These are phyloP conservation scores for Cavia porcellus DNA, from an alignment of 2,113 vertebrate genomes.

Conservation along the genomic window DNA sequence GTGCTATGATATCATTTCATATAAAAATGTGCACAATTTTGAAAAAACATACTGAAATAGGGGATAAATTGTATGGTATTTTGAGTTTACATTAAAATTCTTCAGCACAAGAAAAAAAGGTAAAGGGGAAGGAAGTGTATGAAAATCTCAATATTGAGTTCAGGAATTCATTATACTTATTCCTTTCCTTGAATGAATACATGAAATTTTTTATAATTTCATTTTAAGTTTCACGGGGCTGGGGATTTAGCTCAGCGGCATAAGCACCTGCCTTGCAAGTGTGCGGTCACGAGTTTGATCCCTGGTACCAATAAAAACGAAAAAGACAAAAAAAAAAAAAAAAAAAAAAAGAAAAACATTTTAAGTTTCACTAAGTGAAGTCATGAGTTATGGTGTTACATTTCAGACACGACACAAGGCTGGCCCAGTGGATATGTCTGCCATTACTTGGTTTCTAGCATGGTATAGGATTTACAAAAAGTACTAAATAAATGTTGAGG, in stretches of 20 bases:
- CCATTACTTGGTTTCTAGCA: neutral
- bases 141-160: neutral
- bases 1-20: neutral
- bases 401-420: neutral
- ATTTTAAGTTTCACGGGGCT: neutral
- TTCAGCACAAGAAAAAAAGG: neutral
- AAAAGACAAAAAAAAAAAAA: no score
- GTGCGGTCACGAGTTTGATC: no score
- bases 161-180: neutral
- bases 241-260: no score
- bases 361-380: neutral
- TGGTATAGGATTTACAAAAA: neutral
- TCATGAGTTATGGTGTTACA: neutral
- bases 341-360: neutral
- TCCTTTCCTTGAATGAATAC: neutral
- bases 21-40: neutral
- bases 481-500: neutral
- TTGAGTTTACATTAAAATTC: conserved; percentile 49
- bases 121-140: neutral
- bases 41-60: neutral
- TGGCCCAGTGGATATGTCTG: neutral
- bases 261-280: no score
- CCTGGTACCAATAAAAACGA: no score
- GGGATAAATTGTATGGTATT: neutral
- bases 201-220: neutral